phyloP scores from a whole-genome alignment of 2,888 invertebrate species.

The Plebejus anna region DNA sequence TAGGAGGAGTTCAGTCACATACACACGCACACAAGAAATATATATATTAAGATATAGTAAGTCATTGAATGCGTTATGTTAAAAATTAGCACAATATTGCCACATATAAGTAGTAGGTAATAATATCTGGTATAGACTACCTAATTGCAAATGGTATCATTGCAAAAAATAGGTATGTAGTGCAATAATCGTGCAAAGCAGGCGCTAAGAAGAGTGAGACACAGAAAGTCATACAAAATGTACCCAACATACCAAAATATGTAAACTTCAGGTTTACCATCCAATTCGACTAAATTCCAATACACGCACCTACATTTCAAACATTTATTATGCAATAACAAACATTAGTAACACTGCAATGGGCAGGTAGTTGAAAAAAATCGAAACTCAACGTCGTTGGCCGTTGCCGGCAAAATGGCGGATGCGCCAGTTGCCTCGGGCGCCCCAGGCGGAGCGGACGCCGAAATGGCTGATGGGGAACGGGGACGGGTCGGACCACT shows the following conservation, averaged over 20 bases:
- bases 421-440: slow-evolving; percentile 82
- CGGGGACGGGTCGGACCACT: slow-evolving; percentile 81
- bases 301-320: slow-evolving; percentile 22
- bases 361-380: slow-evolving; percentile 30
- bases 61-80: not conserved
- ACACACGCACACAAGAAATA: too few species aligned
- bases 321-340: slow-evolving; percentile 21
- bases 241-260: slow-evolving; percentile 71
- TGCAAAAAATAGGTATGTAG: not conserved
- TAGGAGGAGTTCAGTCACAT: too few species aligned
- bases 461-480: slow-evolving; percentile 82
- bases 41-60: too few species aligned
- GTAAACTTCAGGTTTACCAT: slow-evolving; percentile 43
- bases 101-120: too few species aligned
- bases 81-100: slow-evolving; percentile 5
- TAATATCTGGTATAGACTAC: too few species aligned
- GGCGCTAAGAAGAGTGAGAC: slow-evolving; percentile 34
- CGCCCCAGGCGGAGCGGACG: slow-evolving; percentile 83
- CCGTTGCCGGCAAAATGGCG: slow-evolving; percentile 54
- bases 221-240: slow-evolving; percentile 57
- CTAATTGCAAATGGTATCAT: too few species aligned
- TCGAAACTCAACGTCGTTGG: slow-evolving; percentile 67
- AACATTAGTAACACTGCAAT: slow-evolving; percentile 31
- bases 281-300: slow-evolving; percentile 33
- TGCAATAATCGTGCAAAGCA: slow-evolving; percentile 31